These are phyloP conservation scores for Aurelia sp. DNA, from an alignment of 30 jellyfish, hydroid and myxozoan genomes.

Conservation along the genomic window DNA sequence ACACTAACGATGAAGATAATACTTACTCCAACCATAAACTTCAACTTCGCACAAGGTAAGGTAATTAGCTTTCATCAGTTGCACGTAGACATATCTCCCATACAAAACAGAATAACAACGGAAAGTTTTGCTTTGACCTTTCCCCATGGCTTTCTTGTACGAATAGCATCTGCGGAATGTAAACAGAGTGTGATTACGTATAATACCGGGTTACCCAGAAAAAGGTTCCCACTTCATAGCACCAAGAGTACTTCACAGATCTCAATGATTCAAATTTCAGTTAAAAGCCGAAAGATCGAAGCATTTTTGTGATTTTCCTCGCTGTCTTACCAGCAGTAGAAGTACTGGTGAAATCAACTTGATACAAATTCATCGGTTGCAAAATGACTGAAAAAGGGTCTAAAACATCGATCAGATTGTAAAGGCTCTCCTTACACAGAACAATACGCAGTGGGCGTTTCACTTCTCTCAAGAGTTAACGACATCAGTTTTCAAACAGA, in stretches of 20 bases:
- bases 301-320: not conserved
- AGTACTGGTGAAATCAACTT: too few relatives aligned
- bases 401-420: too few relatives aligned
- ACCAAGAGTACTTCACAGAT: too few relatives aligned
- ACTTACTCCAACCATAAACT: constrained; percentile 7
- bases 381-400: too few relatives aligned
- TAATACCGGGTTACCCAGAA: not conserved
- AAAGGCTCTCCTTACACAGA: too few relatives aligned
- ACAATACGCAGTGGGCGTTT: too few relatives aligned
- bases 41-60: constrained; percentile 67
- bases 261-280: too few relatives aligned
- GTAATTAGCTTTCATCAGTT: constrained; percentile 13
- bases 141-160: constrained; percentile 24
- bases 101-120: constrained; percentile 19
- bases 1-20: too few relatives aligned
- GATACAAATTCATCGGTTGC: too few relatives aligned
- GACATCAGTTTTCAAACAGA: too few relatives aligned
- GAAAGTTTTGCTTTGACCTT: constrained; percentile 27
- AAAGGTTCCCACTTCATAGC: not conserved
- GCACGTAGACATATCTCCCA: constrained; percentile 53
- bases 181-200: not conserved
- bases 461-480: too few relatives aligned
- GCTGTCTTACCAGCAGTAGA: too few relatives aligned
- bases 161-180: constrained; percentile 25
- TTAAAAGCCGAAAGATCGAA: not conserved